These are phyloP conservation scores for Blera fallax DNA, from an alignment of 2,888 invertebrate species.

Conservation along the genomic window DNA sequence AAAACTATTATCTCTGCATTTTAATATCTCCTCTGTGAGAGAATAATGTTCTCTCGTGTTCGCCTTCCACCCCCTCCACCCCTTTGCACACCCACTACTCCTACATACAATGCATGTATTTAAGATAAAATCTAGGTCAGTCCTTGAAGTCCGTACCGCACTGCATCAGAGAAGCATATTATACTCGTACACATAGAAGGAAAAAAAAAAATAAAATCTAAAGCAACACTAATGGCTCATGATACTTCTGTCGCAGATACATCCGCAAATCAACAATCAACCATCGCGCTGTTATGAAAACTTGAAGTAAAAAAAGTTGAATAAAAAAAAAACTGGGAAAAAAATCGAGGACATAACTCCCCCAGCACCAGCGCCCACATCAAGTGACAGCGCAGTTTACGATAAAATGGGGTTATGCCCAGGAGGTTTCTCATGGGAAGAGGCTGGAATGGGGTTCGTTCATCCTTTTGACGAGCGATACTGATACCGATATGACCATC, in stretches of 20 bases:
- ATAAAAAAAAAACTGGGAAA: too few relatives aligned
- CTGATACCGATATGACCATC: background rate
- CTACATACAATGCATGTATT: background rate
- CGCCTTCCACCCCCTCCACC: background rate
- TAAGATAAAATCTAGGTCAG: conserved; percentile 35
- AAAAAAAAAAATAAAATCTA: background rate
- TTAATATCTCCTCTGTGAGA: background rate
- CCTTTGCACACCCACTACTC: background rate
- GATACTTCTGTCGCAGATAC: conserved; percentile 57
- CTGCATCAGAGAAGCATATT: background rate
- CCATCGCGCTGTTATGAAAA: conserved; percentile 1
- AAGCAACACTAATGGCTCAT: conserved; percentile 53
- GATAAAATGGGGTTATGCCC: background rate
- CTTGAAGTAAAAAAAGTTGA: background rate
- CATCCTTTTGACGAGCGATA: background rate
- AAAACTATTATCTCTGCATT: background rate
- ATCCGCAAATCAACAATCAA: conserved; percentile 57
- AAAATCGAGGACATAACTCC: background rate
- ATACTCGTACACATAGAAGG: background rate
- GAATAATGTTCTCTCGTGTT: background rate
- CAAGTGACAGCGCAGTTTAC: background rate
- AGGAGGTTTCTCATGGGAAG: background rate
- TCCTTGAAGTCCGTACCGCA: conserved; percentile 36
- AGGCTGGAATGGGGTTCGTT: background rate
- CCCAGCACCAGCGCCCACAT: background rate